Conservation (phyloP, 2,113 vertebrate species). For the Piprites chloris region DNA sequence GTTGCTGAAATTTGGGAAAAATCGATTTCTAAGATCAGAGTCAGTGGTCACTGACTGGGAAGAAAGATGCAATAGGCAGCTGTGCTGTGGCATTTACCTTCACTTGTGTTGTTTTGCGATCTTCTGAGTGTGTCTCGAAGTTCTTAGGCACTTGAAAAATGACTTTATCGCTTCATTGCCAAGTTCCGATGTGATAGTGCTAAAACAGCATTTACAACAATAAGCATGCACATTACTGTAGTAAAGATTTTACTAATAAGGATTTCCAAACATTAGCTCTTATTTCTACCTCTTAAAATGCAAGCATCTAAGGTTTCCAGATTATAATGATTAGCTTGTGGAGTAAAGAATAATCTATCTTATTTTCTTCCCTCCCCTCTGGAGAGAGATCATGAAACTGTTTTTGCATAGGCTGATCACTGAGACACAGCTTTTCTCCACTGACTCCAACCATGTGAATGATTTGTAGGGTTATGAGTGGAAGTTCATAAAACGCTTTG, state of each 20-base stretch:
- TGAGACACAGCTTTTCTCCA: not conserved
- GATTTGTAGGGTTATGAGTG: not conserved
- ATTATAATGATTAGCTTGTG: constrained; percentile 25
- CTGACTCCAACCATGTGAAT: not conserved
- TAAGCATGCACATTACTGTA: not conserved
- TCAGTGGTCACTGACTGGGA: not conserved
- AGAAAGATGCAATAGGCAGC: not conserved
- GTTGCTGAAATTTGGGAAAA: not conserved
- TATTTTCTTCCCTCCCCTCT: not conserved
- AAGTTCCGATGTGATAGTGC: not conserved
- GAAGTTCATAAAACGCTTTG: not conserved
- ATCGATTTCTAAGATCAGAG: not conserved
- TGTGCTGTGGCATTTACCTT: not conserved
- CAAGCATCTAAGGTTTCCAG: constrained; percentile 5
- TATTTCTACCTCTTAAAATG: not conserved
- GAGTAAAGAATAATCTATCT: not conserved
- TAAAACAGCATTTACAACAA: not conserved
- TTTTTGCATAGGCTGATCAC: not conserved
- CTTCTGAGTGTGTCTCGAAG: not conserved
- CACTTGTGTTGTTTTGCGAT: not conserved
- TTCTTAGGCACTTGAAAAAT: not conserved
- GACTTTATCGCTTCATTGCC: not conserved
- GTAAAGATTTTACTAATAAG: constrained; percentile 2
- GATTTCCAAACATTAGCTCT: constrained; percentile 21
- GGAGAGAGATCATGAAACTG: not conserved